Percentiles rank a stretch among this genome's conserved stretches.
These are phyloP conservation scores for Dicyrtoma fusca DNA, from an alignment of 2,888 invertebrate species.

Conservation along the genomic window DNA sequence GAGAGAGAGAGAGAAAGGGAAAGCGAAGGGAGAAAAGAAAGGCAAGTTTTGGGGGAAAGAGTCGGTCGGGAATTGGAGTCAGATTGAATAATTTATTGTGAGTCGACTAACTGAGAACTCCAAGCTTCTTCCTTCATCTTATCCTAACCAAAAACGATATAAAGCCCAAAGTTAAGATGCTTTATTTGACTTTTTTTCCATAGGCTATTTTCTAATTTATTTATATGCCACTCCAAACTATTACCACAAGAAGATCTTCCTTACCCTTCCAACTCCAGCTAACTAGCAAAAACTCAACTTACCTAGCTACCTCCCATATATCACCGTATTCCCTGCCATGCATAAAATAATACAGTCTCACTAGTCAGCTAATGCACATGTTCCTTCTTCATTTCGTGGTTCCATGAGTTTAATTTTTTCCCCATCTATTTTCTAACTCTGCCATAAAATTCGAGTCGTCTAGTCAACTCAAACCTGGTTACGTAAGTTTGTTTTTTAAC, in stretches of 20 bases:
- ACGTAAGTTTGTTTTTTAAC: too few species aligned
- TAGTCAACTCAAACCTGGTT: too few species aligned
- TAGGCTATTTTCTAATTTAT: conserved; percentile 10
- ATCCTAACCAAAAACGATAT: background rate
- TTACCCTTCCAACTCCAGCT: background rate
- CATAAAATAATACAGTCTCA: too few species aligned
- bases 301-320: too few species aligned
- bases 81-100: conserved; percentile 24
- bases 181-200: conserved; percentile 22
- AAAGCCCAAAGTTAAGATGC: background rate
- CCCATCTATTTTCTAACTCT: too few species aligned
- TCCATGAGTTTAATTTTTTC: too few species aligned
- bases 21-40: background rate
- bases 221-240: background rate
- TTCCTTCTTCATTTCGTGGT: too few species aligned
- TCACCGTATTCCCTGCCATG: too few species aligned
- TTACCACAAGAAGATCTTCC: background rate
- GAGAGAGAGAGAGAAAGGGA: conserved; percentile 7
- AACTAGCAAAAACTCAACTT: too few species aligned
- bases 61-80: background rate
- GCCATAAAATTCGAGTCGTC: too few species aligned
- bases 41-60: background rate
- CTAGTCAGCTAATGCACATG: too few species aligned
- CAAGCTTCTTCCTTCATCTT: background rate
- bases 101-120: conserved; percentile 10